Evolutionary conservation across 1,140 invertebrate genomes (phyloP).

Genomic region (Galendromus occidentalis): DNA sequence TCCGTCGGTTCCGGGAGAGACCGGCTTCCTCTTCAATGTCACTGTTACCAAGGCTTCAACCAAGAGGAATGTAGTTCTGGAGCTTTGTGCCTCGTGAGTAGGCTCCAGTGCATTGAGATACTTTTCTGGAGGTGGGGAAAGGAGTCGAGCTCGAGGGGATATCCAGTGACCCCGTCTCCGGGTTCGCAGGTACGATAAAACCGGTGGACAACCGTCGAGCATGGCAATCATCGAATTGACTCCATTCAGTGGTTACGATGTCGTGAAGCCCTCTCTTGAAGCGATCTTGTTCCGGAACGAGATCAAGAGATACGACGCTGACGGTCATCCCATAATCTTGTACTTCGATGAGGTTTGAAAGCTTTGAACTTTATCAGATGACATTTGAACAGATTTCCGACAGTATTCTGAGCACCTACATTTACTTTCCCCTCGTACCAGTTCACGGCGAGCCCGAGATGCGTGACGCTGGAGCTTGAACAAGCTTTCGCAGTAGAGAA

Average conservation of each 20-base stretch:
- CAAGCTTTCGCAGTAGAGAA: conserved; percentile 21
- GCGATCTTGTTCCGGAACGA: neutral
- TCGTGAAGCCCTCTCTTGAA: conserved; percentile 33
- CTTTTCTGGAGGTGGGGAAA: no score
- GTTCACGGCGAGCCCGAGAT: conserved; percentile 10
- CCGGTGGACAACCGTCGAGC: conserved; percentile 27
- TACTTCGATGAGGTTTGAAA: conserved; percentile 17
- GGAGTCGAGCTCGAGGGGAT: no score
- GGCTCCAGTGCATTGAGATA: no score
- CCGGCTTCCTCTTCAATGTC: neutral
- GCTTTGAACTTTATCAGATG: no score
- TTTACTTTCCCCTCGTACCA: neutral
- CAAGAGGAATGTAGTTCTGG: neutral
- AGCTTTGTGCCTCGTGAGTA: neutral
- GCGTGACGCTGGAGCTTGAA: conserved; percentile 13
- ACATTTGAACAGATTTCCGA: no score
- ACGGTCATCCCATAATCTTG: conserved; percentile 13
- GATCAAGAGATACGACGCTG: conserved; percentile 11
- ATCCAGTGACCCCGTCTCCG: no score
- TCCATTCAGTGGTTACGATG: conserved; percentile 42
- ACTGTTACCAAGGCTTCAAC: neutral
- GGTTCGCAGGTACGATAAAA: neutral
- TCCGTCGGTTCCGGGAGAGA: neutral
- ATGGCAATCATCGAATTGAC: conserved; percentile 43
- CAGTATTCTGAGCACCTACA: no score